A percentile compares a stretch with the other conserved stretches of the same genome.
These are phyloP conservation scores for Echiichthys vipera DNA, from an alignment of 2,797 vertebrate genomes.

Conservation along the genomic window DNA sequence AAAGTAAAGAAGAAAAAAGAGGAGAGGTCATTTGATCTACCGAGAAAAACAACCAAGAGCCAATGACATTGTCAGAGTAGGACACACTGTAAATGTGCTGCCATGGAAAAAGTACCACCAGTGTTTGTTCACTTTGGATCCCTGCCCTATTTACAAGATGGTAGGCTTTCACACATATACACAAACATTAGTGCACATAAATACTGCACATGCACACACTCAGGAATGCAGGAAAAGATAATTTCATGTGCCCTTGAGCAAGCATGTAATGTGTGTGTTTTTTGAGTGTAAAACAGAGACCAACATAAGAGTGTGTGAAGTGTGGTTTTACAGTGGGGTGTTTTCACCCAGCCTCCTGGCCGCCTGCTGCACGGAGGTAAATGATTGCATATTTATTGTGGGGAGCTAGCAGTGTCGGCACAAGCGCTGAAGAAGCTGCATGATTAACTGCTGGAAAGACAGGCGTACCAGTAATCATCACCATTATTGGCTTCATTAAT, in stretches of 20 bases:
- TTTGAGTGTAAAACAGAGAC: constrained; percentile 47
- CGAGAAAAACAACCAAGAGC: constrained; percentile 36
- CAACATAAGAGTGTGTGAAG: constrained; percentile 27
- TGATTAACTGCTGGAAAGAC: constrained; percentile 92
- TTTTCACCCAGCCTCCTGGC: constrained; percentile 56
- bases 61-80: constrained; percentile 36
- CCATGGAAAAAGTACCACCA: constrained; percentile 2
- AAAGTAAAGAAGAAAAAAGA: constrained; percentile 51
- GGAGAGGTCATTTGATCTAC: constrained; percentile 44
- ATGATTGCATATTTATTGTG: constrained; percentile 94
- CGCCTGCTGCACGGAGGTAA: constrained; percentile 85
- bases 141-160: constrained; percentile 22
- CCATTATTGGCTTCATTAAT: constrained; percentile 94
- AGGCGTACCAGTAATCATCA: constrained; percentile 89
- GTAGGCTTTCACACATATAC: constrained; percentile 17
- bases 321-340: constrained; percentile 53
- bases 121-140: constrained; percentile 26
- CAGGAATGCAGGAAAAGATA: constrained; percentile 46
- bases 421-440: constrained; percentile 82
- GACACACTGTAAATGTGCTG: constrained; percentile 14
- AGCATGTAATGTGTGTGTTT: constrained; percentile 54
- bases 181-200: constrained; percentile 11
- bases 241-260: constrained; percentile 61
- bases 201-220: constrained; percentile 6
- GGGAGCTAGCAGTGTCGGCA: constrained; percentile 83